phyloP scores from a whole-genome alignment of 2,113 vertebrate genomes.

The Mustela nigripes region DNA sequence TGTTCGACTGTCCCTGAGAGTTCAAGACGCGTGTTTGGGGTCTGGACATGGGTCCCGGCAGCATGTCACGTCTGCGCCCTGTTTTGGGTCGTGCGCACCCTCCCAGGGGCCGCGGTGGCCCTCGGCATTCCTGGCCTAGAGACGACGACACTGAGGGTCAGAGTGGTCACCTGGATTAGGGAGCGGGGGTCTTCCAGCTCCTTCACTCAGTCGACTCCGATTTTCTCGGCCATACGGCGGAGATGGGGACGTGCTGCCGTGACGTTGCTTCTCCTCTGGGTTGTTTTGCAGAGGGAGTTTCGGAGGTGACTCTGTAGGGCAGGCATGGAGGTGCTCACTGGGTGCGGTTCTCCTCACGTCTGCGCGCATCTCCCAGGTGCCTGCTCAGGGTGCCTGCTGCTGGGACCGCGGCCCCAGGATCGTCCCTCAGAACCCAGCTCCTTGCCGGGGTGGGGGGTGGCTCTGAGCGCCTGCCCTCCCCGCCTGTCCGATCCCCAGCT shows the following conservation, averaged over 20 bases:
- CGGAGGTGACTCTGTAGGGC: not conserved
- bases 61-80: fast-evolving
- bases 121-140: not conserved
- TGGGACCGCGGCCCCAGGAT: fast-evolving
- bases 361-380: fast-evolving
- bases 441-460: not conserved
- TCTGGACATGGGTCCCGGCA: fast-evolving
- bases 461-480: not conserved
- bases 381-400: not conserved
- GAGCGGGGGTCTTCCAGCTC: not conserved
- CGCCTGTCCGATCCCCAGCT: fast-evolving
- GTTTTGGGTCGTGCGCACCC: fast-evolving
- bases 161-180: not conserved
- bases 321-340: not conserved
- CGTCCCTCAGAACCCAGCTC: not conserved
- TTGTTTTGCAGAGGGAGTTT: not conserved
- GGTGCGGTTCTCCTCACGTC: no score
- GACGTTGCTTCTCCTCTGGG: not conserved
- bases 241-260: no score
- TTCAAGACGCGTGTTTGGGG: not conserved
- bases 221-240: not conserved
- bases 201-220: fast-evolving
- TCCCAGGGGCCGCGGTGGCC: fast-evolving
- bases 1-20: not conserved
- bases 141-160: not conserved